Evolutionary conservation across 1,140 invertebrate species (phyloP), one percentile per base, ranked within the genome.

Genomic region (Conus betulinus): DNA sequence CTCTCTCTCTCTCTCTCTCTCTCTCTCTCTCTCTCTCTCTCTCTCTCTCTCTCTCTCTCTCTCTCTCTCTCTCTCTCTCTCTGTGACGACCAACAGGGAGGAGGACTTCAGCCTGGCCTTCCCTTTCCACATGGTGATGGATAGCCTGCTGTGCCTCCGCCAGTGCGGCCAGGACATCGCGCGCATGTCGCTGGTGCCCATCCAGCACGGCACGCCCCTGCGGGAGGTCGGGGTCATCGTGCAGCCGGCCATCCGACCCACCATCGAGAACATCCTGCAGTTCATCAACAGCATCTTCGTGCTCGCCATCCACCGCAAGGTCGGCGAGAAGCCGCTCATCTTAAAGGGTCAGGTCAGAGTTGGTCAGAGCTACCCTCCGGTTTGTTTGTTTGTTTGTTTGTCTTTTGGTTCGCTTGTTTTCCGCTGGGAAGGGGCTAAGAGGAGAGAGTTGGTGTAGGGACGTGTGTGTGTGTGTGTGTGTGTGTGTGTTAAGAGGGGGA

Each of bases 211-310:
- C 57, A 27, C 82, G 13, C n/a, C 53, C 6, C 13, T 84, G 20
- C 55, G 17, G 4, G 23, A 23, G 13, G 82, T 51, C 5, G 53
- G 23, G n/a, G 10, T 17, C 13, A 67, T 84, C 7, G 25, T 67
- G 57, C 25, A 84, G 11, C 82, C 82, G 7, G n/a, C 4, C 57
- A 27, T 63, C 23, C 23, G 15, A 4, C 55, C 13, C 23, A 67
- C 82, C 13, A 0, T 63, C 20, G 55, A n/a, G 20, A 84, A 27
- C 82, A 63, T 67, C 57, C 4, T 60, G 13, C 25, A 51, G n/a
- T 84, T 84, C 82, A 84, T 84, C 82, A 63, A 84, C 82, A 27
- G 23, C 53, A 20, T 84, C 27, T 84, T 63, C n/a, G 55, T 84
- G 17, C 53, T 84, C n/a, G 82, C 82, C 53, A 67, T 84, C n/a